A percentile compares a stretch with the other conserved stretches of the same genome.
These are phyloP conservation scores for Cydia strobilella DNA, from an alignment of 1,140 invertebrate species.

Conservation along the genomic window DNA sequence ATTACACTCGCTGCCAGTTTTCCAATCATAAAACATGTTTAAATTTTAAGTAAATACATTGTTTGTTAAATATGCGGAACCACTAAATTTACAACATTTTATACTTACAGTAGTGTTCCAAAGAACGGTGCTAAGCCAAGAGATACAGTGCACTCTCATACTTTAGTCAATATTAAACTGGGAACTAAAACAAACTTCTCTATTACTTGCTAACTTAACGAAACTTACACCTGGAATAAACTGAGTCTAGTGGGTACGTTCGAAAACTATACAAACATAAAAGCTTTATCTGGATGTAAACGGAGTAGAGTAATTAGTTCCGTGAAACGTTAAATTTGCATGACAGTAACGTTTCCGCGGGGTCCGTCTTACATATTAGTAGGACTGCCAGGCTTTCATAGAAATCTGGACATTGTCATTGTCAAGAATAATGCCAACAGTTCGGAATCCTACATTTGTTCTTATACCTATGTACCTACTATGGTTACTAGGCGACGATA, in stretches of 20 bases:
- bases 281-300: slow-evolving; percentile 56
- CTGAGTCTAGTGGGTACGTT: slow-evolving; percentile 65
- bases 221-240: slow-evolving; percentile 66
- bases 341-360: slow-evolving; percentile 55
- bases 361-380: slow-evolving; percentile 28
- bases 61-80: too few species aligned
- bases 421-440: neutral
- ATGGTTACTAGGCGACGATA: too few species aligned
- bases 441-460: too few species aligned
- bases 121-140: slow-evolving; percentile 33
- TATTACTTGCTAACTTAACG: slow-evolving; percentile 50
- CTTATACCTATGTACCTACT: too few species aligned
- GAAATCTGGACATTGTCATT: neutral
- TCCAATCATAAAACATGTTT: too few species aligned
- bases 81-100: neutral
- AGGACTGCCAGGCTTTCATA: neutral
- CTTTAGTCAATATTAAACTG: slow-evolving; percentile 56
- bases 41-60: too few species aligned
- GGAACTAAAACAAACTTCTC: slow-evolving; percentile 57
- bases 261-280: slow-evolving; percentile 62
- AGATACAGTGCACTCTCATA: neutral
- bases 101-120: slow-evolving; percentile 11
- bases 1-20: too few species aligned
- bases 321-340: slow-evolving; percentile 63
- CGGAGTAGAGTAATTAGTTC: slow-evolving; percentile 61